Evolutionary conservation across 1,140 invertebrate genomes (phyloP), one percentile per base, ranked within the genome.

Genomic region (Drosophila navojoa): DNA sequence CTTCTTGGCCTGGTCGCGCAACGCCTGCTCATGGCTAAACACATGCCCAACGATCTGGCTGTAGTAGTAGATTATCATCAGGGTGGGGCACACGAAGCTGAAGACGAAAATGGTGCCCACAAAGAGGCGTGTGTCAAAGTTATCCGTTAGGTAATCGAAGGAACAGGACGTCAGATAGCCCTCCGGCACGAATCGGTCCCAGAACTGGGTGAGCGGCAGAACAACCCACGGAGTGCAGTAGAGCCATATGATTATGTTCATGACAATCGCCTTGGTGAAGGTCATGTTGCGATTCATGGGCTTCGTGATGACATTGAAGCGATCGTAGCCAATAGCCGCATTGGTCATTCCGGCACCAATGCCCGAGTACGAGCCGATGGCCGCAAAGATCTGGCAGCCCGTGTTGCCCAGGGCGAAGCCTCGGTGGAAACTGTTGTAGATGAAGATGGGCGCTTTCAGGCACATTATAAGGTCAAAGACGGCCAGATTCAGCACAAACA

Each of bases 381-480:
- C 91, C 0, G 93, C 95, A 86, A 97, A 97, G 49, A 97, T 93
- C 79, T 97, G 95, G 91, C 97, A 97, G 7, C 95, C 96, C 0
- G 95, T 66, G 42, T 94, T 93, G 19, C 96, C 97, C 3, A 94
- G 82, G 0, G 96, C 95, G 72, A 96, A 97, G 4, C 96, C 96
- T 27, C 94, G 93, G 90, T 96, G 94, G 66, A 96, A 96, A 4
- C 96, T 97, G 89, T 97, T 97, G 90, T 96, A 96, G 73, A 98
- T 97, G 91, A 97, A 97, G 76, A 97, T 95, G 0, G 97, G 97
- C 1, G 96, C 95, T 92, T 97, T 97, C 2, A 95, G 82, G 95
- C 97, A 97, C 96, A 97, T 98, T 15, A 97, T 93, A 80, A 97
- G 96, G 91, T 98, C 97, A 72, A 96, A 95, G 38, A 98, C 93